These are phyloP conservation scores for Eupithecia pulchellata DNA, from an alignment of 2,888 invertebrate genomes.

Conservation along the genomic window DNA sequence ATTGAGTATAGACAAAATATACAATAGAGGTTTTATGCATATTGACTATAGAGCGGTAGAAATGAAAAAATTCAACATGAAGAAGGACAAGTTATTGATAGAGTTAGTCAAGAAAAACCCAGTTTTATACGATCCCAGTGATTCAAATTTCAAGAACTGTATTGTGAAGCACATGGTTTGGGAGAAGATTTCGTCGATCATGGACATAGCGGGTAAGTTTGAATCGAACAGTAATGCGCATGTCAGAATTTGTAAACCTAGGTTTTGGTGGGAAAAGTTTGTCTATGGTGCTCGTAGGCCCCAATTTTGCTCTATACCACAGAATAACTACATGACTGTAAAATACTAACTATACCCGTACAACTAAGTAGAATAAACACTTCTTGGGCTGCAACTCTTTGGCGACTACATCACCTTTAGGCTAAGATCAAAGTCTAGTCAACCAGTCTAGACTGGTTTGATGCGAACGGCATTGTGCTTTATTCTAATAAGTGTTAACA, in stretches of 20 bases:
- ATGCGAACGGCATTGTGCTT: no score
- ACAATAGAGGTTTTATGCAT: not conserved
- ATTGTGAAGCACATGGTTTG: slow-evolving; percentile 37
- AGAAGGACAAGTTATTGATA: slow-evolving; percentile 35
- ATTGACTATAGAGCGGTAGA: not conserved
- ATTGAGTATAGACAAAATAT: not conserved
- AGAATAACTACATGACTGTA: no score
- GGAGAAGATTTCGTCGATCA: slow-evolving; percentile 33
- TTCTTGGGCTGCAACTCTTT: no score
- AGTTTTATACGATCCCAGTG: slow-evolving; percentile 33
- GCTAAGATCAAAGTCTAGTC: no score
- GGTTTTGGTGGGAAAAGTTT: not conserved
- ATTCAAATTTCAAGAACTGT: slow-evolving; percentile 31
- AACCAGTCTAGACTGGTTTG: no score
- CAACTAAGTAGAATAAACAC: no score
- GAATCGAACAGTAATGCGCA: slow-evolving; percentile 1
- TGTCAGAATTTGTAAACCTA: not conserved
- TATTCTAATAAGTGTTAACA: no score
- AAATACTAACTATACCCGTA: no score
- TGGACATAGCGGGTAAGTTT: slow-evolving; percentile 33
- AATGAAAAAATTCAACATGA: slow-evolving; percentile 32
- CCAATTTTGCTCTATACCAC: no score
- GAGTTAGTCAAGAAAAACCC: slow-evolving; percentile 33
- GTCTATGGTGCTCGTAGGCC: no score
- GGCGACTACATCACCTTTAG: no score